Evolutionary conservation across 2,113 vertebrate genomes (phyloP).

Genomic region (Piliocolobus tephrosceles): DNA sequence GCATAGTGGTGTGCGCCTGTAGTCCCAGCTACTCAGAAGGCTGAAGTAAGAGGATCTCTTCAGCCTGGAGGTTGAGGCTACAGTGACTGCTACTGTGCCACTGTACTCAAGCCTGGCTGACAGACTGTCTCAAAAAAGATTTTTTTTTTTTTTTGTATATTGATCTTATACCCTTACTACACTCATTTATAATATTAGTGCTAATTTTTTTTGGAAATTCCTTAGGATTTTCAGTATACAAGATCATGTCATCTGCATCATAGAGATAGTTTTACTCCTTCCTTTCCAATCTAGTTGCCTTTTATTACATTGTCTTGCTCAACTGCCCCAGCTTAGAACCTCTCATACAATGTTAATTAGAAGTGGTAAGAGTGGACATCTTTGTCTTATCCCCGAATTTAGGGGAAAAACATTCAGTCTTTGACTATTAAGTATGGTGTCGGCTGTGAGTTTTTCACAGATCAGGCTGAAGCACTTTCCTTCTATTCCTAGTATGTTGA

Average conservation of each 20-base stretch:
- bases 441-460: neutral
- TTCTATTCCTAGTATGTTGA: neutral
- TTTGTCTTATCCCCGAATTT: neutral
- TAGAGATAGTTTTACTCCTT: neutral
- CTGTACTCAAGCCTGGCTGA: no score
- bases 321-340: neutral
- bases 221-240: neutral
- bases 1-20: no score
- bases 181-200: neutral
- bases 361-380: neutral
- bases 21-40: no score
- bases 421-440: neutral
- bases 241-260: neutral
- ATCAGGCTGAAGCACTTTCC: neutral
- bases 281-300: neutral
- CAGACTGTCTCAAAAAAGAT: no score
- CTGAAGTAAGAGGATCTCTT: no score
- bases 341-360: neutral
- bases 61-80: no score
- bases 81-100: no score
- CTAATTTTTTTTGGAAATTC: neutral
- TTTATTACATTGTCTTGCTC: neutral
- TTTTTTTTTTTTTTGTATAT: neutral
- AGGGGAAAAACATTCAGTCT: neutral
- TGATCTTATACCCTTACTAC: neutral